Evolutionary conservation across 2,797 vertebrate genomes (phyloP), one percentile per base, ranked within the genome.

Genomic region (Cryptoblepharus egeriae): DNA sequence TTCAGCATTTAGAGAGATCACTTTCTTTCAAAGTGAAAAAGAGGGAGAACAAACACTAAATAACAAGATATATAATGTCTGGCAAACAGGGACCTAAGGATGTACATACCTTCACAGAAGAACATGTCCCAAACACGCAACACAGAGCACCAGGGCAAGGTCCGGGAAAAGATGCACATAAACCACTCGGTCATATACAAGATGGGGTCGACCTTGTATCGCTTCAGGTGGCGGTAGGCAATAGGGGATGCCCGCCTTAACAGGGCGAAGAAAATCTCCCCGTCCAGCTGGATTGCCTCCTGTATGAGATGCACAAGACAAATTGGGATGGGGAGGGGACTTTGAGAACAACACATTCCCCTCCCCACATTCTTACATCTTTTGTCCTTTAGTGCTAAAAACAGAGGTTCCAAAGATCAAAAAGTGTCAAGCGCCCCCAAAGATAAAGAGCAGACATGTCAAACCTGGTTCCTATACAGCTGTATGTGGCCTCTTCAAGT

Each of bases 161-260:
- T 98, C 81, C 98, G 97, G 0, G 98, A 97, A 89, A 98, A 98
- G 93, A 98, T 96, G 77, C 98, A 98, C 98, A 98, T 98, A 90
- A 98, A 98, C 98, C 97, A 98, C 88, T 98, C 97, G 0, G 98
- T 98, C 97, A 98, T 98, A 93, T 98, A 98, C 37, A 98, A 96
- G 85, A 98, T 97, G 0, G 98, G 97, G 85, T 98, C 98, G 0
- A 98, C 97, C 93, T 97, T 97, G 90, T 97, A 97, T 81, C 97
- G 97, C 93, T 97, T 97, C 5, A 98, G 96, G 72, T 98, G 98
- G 28, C 97, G 96, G 85, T 98, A 97, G 0, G 97, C 96, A 94
- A 97, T 95, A 0, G 97, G 97, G 79, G 96, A 97, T 0, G 96
- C 96, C 3, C 97, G 96, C 7, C 97, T 95, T 80, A 98, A 65